A percentile compares a stretch with the other conserved stretches of the same genome.
Conservation (phyloP, 2,797 vertebrate genomes). For the Lagothrix lagotricha region DNA sequence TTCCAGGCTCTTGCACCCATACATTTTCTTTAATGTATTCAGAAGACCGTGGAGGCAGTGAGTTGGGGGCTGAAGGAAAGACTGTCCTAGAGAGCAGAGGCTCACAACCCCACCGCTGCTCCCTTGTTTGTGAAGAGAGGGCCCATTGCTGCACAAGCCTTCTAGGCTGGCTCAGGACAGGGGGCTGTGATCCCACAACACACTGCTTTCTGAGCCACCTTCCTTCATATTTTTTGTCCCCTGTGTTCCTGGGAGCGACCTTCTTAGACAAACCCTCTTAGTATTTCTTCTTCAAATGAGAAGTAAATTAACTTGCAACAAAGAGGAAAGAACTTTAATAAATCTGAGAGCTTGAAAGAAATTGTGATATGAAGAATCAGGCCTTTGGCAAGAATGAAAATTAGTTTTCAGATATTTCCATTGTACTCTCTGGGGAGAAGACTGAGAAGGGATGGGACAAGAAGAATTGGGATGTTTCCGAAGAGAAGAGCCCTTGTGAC, state of each 20-base stretch:
- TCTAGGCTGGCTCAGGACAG: neutral
- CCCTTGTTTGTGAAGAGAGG: neutral
- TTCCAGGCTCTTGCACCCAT: slow-evolving; percentile 84
- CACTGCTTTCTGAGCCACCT: neutral
- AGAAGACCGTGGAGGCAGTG: slow-evolving; percentile 77
- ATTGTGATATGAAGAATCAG: neutral
- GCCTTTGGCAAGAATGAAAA: neutral
- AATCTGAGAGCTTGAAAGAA: neutral
- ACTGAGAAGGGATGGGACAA: neutral
- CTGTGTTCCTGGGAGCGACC: too few species aligned
- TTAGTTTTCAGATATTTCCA: neutral
- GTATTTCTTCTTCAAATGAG: neutral
- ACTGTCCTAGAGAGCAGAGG: neutral
- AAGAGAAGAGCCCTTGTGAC: neutral
- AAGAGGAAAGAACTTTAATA: neutral
- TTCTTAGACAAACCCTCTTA: neutral
- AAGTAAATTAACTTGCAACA: neutral
- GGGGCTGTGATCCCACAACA: neutral
- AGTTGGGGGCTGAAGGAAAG: slow-evolving; percentile 73
- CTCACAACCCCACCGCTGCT: neutral
- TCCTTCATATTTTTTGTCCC: neutral
- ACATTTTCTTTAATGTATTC: slow-evolving; percentile 87
- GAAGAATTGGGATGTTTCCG: neutral
- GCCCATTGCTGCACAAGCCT: fast-evolving
- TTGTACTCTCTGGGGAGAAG: neutral